phyloP scores from a whole-genome alignment of 1,140 invertebrate genomes.

The Ceratina japonica region DNA sequence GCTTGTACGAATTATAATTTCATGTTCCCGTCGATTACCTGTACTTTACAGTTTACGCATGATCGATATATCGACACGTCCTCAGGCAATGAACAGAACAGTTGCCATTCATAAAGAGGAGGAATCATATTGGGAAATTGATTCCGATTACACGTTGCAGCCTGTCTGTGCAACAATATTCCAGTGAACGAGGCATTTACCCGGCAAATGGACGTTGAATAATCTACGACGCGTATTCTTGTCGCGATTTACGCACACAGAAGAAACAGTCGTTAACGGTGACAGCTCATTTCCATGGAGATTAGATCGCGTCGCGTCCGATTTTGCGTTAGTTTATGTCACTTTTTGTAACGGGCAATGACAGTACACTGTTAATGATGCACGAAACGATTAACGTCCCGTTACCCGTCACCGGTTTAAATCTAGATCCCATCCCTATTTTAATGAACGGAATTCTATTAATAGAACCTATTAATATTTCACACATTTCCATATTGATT shows the following conservation, averaged over 20 bases:
- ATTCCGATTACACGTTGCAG: background rate
- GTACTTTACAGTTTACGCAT: background rate
- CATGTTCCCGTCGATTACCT: background rate
- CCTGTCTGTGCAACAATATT: background rate
- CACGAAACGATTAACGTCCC: no score
- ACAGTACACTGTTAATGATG: background rate
- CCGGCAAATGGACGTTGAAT: background rate
- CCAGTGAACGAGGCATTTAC: background rate
- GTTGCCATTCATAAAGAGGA: background rate
- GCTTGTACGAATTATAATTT: no score
- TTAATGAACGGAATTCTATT: no score
- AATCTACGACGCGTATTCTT: background rate
- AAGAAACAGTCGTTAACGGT: background rate
- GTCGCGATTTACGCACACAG: background rate
- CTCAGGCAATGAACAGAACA: background rate
- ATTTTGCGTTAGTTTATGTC: background rate
- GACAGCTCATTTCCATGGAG: slow-evolving; percentile 5
- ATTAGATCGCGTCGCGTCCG: background rate
- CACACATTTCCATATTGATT: no score
- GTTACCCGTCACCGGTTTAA: no score
- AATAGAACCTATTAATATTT: no score
- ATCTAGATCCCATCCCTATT: no score
- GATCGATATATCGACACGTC: background rate
- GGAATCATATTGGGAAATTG: background rate
- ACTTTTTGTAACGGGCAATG: background rate